These are phyloP conservation scores for Grapholita molesta DNA, from an alignment of 1,140 invertebrate genomes.

Conservation along the genomic window DNA sequence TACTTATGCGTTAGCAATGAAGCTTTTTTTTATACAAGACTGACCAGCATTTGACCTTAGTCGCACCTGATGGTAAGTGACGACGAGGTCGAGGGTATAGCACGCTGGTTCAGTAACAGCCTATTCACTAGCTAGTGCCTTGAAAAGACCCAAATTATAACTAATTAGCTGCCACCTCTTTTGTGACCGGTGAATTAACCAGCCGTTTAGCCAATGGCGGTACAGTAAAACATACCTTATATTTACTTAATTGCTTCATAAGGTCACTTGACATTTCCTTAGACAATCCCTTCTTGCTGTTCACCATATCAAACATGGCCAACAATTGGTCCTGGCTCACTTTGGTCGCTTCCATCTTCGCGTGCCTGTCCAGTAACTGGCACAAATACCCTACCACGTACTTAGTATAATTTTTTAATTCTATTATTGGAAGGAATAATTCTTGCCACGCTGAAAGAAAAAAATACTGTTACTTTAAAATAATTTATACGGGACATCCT, in stretches of 20 bases:
- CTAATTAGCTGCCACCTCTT: too few relatives aligned
- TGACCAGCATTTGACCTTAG: too few relatives aligned
- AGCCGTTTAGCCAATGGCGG: too few relatives aligned
- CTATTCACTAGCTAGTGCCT: too few relatives aligned
- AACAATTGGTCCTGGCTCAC: constrained; percentile 78
- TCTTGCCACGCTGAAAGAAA: constrained; percentile 85
- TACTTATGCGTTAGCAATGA: too few relatives aligned
- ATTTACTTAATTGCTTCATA: constrained; percentile 71
- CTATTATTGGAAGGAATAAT: constrained; percentile 87
- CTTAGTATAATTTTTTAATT: constrained; percentile 84
- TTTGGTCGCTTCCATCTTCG: constrained; percentile 84
- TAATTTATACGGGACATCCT: too few relatives aligned
- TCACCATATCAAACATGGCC: constrained; percentile 63
- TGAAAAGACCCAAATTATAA: too few relatives aligned
- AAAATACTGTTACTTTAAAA: constrained; percentile 18
- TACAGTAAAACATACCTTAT: constrained; percentile 66
- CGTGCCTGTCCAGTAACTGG: constrained; percentile 80
- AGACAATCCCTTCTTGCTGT: constrained; percentile 52
- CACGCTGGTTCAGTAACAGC: too few relatives aligned
- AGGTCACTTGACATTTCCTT: constrained; percentile 70
- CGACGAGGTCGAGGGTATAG: too few relatives aligned
- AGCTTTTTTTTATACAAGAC: too few relatives aligned
- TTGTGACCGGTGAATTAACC: too few relatives aligned
- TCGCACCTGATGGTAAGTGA: too few relatives aligned
- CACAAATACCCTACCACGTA: constrained; percentile 85